Base-by-base conservation (phyloP, 2,888 invertebrate species). In the Palloptera scutellata region DNA sequence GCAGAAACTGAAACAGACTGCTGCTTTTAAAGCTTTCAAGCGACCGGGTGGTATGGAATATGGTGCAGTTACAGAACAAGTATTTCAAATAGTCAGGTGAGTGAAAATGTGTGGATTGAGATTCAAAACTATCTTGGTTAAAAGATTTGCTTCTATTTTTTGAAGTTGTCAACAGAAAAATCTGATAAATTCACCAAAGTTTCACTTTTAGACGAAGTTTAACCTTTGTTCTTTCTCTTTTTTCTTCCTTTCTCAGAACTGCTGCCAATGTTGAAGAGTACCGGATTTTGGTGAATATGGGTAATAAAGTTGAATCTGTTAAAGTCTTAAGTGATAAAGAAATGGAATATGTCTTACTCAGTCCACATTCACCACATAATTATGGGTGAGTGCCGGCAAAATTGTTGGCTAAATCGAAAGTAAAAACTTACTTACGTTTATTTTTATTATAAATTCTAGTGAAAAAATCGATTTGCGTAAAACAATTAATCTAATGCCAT, bases 1-100 rank as follows among this genome's bases (percentile, higher is more conserved):
- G 65, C 85, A 86, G 1, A 75, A 79, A 1, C 80, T 89, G 0
- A 88, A 90, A 59, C 83, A 83, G 43, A 83, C 85, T 52, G 76
- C 83, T 0, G 81, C 88, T 1, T 83, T 82, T 57, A 61, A 45
- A 59, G 73, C 81, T 1, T 81, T 78, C 48, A 83, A 83, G 51
- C 51, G 75, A 10, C 42, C 54, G 0, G 72, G 71, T 1, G 79
- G 77, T 4, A 83, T 81, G 66, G 76, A 78, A 6, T 83, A 81
- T 57, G 75, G 74, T 15, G 82, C 83, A 1, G 9, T 83, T 2
- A 74, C 73, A 3, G 74, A 80, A 12, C 81, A 83, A 57, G 79
- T 83, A 0, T 73, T 83, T 13, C 81, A 83, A 65, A 81, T 83
- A 60, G 71, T 81, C n/a, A 74, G 81, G 81, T 81, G 41, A 67